These are phyloP conservation scores for Rattus norvegicus DNA, from an alignment of 2,113 vertebrate genomes.

Conservation along the genomic window GRCr8 NC_086031.1:14972001-14972500, in stretches of 20 bases:
- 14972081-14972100: not conserved
- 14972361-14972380: not conserved
- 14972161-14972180: not conserved
- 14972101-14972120: not conserved
- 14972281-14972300: not conserved
- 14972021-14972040: not conserved
- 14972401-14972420: not conserved
- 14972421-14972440: not conserved
- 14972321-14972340: not conserved
- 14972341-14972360: not conserved
- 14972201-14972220: not conserved
- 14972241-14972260: not conserved
- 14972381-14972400: not conserved
- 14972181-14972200: not conserved
- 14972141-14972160: not conserved
- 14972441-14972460: no score
- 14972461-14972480: not conserved
- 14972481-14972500: no score
- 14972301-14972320: not conserved
- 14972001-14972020: not conserved
- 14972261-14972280: not conserved
- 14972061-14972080: not conserved
- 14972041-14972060: not conserved
- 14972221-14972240: not conserved
- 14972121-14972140: not conserved